Evolutionary conservation across 1,140 invertebrate species (phyloP), one percentile per base, ranked within the genome.

Genomic region (Drosophila pseudoobscura): DNA sequence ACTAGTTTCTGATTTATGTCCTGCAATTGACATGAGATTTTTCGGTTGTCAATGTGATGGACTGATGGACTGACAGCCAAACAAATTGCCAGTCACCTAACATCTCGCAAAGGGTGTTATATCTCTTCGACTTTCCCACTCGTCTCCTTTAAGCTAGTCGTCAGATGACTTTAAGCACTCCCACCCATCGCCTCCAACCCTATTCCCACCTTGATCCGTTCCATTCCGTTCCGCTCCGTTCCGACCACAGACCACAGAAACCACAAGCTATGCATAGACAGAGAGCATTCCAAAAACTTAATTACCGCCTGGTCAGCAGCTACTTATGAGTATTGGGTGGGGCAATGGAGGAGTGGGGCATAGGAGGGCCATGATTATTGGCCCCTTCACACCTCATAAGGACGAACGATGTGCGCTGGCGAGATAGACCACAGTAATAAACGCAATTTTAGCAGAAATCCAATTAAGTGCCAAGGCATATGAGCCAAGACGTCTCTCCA

Each of bases 391-490:
- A 87, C 82, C 83, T 87, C 82, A 87, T 87, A 88, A 87, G 78
- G 78, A 35, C 26, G 39, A 31, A 11, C 31, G 31, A 31, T 9
- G 31, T 9, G 26, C 44, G 9, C 51, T 51, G 72, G 41, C 62
- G 2, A 49, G 75, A 75, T 62, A 75, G 72, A 71, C 69, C 74
- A 71, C 82, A 85, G 78, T 87, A 87, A 85, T 85, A 85, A 85
- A 87, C 82, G 82, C 83, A 85, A 85, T 85, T 85, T 87, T 80
- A 85, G 78, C 82, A 85, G 70, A 88, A 85, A 85, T 85, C 82
- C 82, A 85, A 85, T 85, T 85, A 85, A 87, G 85, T 87, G 70
- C 47, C 64, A 46, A 57, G 68, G 39, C 80, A 85, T 80, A 74
- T 77, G 73, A 70, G 74, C 60, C 71, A 71, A 74, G 58, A 74